Percentiles rank a stretch among this genome's conserved stretches.
phyloP scores from a whole-genome alignment of 2,888 invertebrate genomes.

The Tromatobia lineatoria region DNA sequence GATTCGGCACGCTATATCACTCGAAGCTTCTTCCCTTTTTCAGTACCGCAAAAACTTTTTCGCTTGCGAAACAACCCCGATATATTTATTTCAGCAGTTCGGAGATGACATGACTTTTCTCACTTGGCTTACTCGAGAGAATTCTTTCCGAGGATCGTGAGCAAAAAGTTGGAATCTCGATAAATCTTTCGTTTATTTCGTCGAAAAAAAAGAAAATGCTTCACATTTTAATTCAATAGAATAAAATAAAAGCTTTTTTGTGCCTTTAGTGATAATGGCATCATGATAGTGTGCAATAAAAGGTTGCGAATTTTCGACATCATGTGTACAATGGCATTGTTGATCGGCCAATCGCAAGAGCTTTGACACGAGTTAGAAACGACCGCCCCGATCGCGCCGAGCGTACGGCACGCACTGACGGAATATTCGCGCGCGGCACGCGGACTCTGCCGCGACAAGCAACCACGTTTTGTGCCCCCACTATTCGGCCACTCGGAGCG shows the following conservation, averaged over 20 bases:
- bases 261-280: not conserved
- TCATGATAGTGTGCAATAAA: no score
- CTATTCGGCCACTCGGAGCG: slow-evolving; percentile 39
- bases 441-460: slow-evolving; percentile 41
- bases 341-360: not conserved
- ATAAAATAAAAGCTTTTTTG: not conserved
- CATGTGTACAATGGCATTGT: not conserved
- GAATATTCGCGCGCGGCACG: slow-evolving; percentile 35
- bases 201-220: not conserved
- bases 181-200: not conserved
- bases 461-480: slow-evolving; percentile 71
- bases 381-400: slow-evolving; percentile 74
- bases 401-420: slow-evolving; percentile 83
- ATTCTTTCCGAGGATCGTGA: not conserved
- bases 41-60: not conserved
- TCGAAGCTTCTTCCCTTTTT: not conserved
- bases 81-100: slow-evolving; percentile 1
- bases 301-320: not conserved
- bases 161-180: not conserved
- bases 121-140: not conserved
- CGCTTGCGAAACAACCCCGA: not conserved
- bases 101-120: not conserved
- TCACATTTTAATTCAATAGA: not conserved
- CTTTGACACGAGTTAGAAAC: slow-evolving; percentile 1
- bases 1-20: not conserved